Percentiles rank a stretch among this genome's conserved stretches.
Evolutionary conservation across 2,113 vertebrate genomes (phyloP).

Genomic region (Cinclus cinclus): DNA sequence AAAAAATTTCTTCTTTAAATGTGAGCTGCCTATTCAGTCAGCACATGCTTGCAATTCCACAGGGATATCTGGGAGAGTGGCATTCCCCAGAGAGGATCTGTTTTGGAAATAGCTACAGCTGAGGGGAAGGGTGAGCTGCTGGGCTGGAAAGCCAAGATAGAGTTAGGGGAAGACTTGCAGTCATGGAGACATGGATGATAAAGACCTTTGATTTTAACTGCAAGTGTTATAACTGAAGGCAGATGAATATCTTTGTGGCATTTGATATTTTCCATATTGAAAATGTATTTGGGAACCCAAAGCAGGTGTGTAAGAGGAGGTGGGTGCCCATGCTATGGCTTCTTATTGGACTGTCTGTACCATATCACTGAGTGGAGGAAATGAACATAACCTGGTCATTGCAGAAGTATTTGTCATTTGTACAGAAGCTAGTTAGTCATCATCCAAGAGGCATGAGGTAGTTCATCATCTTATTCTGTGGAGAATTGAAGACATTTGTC

Average conservation of each 20-base stretch:
- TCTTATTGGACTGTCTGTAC: neutral
- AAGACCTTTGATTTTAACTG: neutral
- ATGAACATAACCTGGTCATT: neutral
- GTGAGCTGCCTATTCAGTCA: neutral
- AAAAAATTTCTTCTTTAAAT: neutral
- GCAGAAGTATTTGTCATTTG: neutral
- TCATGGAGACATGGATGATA: neutral
- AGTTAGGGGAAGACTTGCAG: neutral
- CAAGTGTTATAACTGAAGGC: neutral
- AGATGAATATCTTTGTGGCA: neutral
- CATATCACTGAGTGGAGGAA: neutral
- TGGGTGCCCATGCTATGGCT: neutral
- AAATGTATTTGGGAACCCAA: neutral
- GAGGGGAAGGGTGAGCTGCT: neutral
- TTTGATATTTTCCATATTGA: neutral
- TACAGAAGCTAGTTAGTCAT: neutral
- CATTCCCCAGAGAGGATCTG: neutral
- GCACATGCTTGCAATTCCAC: neutral
- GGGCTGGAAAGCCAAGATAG: neutral
- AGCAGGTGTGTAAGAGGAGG: neutral
- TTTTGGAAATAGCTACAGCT: neutral
- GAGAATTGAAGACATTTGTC: neutral
- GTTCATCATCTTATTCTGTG: conserved; percentile 12
- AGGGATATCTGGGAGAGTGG: neutral
- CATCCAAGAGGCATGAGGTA: conserved; percentile 44